These are phyloP conservation scores for Oxyscelio sp. DNA, from an alignment of 2,888 invertebrate genomes.

Conservation along the genomic window DNA sequence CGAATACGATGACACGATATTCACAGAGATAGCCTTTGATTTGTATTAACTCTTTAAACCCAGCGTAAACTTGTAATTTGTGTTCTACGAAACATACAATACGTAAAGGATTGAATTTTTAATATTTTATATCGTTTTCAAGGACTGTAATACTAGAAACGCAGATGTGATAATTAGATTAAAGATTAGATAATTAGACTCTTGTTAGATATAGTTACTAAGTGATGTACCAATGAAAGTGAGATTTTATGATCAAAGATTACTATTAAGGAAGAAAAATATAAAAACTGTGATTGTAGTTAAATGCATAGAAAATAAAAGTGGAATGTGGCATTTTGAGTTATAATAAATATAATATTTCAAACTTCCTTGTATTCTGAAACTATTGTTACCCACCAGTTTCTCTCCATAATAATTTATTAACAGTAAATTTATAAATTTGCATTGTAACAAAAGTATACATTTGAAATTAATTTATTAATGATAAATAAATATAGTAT, in stretches of 20 bases:
- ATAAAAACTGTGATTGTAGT: slow-evolving; percentile 6
- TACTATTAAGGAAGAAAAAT: slow-evolving; percentile 11
- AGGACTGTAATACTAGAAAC: slow-evolving; percentile 5
- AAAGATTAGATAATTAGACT: no score
- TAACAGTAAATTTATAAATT: slow-evolving; percentile 10
- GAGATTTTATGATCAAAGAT: slow-evolving; percentile 7
- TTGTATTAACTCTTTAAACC: slow-evolving; percentile 4
- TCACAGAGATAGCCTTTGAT: slow-evolving; percentile 8
- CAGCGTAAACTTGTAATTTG: slow-evolving; percentile 13
- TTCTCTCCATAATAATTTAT: slow-evolving; percentile 2
- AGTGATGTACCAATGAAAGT: slow-evolving; percentile 12
- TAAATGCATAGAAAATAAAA: slow-evolving; percentile 11
- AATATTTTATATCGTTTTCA: slow-evolving; percentile 21
- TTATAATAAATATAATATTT: slow-evolving; percentile 19
- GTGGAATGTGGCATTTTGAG: neutral
- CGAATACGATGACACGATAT: neutral
- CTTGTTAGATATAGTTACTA: slow-evolving; percentile 15
- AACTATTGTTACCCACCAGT: slow-evolving; percentile 25
- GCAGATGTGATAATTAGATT: slow-evolving; percentile 17
- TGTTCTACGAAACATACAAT: slow-evolving; percentile 17
- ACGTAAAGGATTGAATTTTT: slow-evolving; percentile 3
- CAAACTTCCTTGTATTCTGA: slow-evolving; percentile 1
- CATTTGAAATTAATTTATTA: no score
- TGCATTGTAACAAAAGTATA: slow-evolving; percentile 18
- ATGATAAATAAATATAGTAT: no score